Percentiles rank a stretch among this genome's conserved stretches.
Evolutionary conservation across 2,888 invertebrate genomes (phyloP).

Genomic region (Drosophila colorata): DNA sequence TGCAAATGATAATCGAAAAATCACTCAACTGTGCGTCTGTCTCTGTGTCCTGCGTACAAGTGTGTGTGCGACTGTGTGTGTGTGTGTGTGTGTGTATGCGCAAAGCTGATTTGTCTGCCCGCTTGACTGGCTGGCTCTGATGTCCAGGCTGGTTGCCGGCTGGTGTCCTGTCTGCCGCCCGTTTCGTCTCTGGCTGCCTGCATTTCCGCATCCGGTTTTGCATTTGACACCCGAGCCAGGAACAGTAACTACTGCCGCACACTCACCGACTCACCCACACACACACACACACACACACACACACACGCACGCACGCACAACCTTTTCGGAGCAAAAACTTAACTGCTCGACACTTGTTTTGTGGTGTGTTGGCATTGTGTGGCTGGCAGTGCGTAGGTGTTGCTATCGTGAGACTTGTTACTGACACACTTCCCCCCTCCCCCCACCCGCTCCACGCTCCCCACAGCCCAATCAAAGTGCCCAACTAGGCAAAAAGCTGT

Average conservation of each 20-base stretch:
- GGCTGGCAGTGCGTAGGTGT: conserved; percentile 45
- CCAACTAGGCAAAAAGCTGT: conserved; percentile 68
- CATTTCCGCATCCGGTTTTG: conserved; percentile 81
- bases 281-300: conserved; percentile 1
- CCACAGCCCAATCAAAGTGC: conserved; percentile 26
- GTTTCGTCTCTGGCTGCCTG: conserved; percentile 57
- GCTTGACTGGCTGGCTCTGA: conserved; percentile 71
- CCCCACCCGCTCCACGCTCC: not conserved
- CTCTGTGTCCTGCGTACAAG: conserved; percentile 23
- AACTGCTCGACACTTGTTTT: conserved; percentile 77
- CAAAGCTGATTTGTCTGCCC: conserved; percentile 77
- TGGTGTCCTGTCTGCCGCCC: conserved; percentile 29
- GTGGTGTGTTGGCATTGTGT: conserved; percentile 76
- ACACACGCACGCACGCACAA: conserved; percentile 22
- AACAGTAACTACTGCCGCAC: conserved; percentile 60
- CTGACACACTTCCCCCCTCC: conserved; percentile 30
- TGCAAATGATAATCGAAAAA: conserved; percentile 81
- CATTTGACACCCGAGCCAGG: conserved; percentile 69
- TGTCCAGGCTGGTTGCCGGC: conserved; percentile 52
- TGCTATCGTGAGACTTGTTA: conserved; percentile 65
- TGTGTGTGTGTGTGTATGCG: conserved; percentile 21
- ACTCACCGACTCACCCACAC: conserved; percentile 6
- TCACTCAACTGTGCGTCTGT: conserved; percentile 75
- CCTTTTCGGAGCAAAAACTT: conserved; percentile 68
- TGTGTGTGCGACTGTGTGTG: conserved; percentile 20